A percentile compares a stretch with the other conserved stretches of the same genome.
phyloP scores from a whole-genome alignment of 2,888 invertebrate genomes.

The Hedychridium roseum region DNA sequence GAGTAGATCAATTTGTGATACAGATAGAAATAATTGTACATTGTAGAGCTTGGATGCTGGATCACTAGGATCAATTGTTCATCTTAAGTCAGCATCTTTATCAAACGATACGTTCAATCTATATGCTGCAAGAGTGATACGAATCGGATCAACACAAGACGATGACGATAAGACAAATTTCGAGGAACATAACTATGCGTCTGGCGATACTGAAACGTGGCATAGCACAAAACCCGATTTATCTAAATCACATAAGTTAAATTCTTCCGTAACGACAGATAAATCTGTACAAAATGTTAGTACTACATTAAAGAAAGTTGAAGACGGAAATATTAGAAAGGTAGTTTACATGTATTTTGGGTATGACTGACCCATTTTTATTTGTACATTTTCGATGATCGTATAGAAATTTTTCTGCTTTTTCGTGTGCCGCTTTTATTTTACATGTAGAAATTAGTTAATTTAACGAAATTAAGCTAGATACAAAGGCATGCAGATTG shows the following conservation, averaged over 20 bases:
- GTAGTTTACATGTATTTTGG: conserved; percentile 47
- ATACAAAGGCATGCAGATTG: not conserved
- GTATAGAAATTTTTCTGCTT: conserved; percentile 1
- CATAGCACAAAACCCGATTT: conserved; percentile 51
- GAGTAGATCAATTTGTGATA: too few species aligned
- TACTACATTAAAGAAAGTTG: conserved; percentile 51
- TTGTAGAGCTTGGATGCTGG: conserved; percentile 59
- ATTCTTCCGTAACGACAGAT: conserved; percentile 53
- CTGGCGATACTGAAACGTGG: conserved; percentile 52
- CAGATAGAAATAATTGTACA: conserved; percentile 45
- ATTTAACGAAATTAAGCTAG: not conserved
- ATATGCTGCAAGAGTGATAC: conserved; percentile 48
- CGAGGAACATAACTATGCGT: conserved; percentile 54
- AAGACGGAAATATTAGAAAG: conserved; percentile 57
- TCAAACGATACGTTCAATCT: conserved; percentile 54
- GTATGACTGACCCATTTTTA: conserved; percentile 19
- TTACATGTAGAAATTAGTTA: conserved; percentile 15
- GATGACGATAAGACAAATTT: conserved; percentile 58
- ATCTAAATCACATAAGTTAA: conserved; percentile 53
- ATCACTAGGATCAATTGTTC: conserved; percentile 56
- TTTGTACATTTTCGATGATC: conserved; percentile 19
- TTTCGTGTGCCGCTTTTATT: conserved; percentile 29
- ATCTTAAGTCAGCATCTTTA: conserved; percentile 53
- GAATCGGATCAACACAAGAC: too few species aligned
- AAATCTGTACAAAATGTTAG: conserved; percentile 51